Evolutionary conservation across 1,140 invertebrate species (phyloP), one percentile per base, ranked within the genome.

Genomic region (Cyrtorhinus lividipennis): DNA sequence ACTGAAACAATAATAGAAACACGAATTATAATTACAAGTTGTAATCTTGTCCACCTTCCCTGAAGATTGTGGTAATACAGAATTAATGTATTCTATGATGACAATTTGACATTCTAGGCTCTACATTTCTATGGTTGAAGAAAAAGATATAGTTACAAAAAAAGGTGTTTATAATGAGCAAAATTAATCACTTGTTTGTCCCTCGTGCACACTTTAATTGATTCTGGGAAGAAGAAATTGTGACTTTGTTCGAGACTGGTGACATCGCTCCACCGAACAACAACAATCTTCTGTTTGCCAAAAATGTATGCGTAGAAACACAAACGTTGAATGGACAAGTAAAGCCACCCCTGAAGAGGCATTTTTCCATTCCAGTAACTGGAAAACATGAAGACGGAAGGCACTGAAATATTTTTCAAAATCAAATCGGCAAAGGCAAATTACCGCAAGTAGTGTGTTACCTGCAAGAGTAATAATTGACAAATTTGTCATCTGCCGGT

Each of bases 301-400:
- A 98, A 81, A 70, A 97, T 86, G 70, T 92, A 95, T 2, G 93
- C 90, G 75, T 98, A 91, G 75, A 98, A 99, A 72, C 92, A 96
- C 69, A 96, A 79, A 73, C 96, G 91, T 72, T 95, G 92, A 53
- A 98, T 83, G 57, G 93, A 95, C 15, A 98, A 80, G 73, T 98
- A 99, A 68, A 98, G 77, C 86, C 92, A 95, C 44, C 95, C 95
- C 79, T 96, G 94, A 45, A 88, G 77, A 2, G 95, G 95, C 64
- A 98, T 77, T 72, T 85, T 86, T 24, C 88, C 86, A 76, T 93
- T 94, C 85, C 90, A 92, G 72, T 92, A 95, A 72, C 92, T 95
- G 72, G 73, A 83, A 72, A 75, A 77, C 68, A 78, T 38, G 30
- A 38, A n/a, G n/a, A n/a, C n/a, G n/a, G n/a, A n/a, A n/a, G n/a